These are phyloP conservation scores for Bibio marci DNA, from an alignment of 2,888 invertebrate species.

Conservation along the genomic window DNA sequence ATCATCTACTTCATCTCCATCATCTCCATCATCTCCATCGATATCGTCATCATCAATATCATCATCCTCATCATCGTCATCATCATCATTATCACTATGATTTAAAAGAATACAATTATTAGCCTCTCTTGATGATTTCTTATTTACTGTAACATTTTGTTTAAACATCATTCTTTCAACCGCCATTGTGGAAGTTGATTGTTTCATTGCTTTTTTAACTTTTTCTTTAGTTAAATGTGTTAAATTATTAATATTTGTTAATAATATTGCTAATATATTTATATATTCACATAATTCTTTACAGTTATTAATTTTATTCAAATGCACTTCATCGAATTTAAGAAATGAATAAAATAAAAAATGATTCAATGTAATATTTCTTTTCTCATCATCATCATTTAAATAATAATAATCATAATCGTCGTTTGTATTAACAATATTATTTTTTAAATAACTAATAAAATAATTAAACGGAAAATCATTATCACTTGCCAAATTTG, in stretches of 20 bases:
- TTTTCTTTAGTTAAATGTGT: too few species aligned
- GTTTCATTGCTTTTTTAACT: too few species aligned
- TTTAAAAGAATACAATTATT: too few species aligned
- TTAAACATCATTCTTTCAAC: too few species aligned
- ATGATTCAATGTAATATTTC: constrained; percentile 10
- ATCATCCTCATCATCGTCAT: constrained; percentile 10
- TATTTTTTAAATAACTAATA: constrained; percentile 25
- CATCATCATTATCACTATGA: too few species aligned
- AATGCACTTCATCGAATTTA: constrained; percentile 22
- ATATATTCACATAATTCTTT: background rate
- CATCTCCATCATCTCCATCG: constrained; percentile 4
- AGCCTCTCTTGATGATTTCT: too few species aligned
- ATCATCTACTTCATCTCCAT: constrained; percentile 16
- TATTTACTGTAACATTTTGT: too few species aligned
- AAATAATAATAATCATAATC: constrained; percentile 1
- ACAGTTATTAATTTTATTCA: constrained; percentile 14
- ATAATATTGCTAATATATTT: background rate
- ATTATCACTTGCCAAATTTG: constrained; percentile 37
- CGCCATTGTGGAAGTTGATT: too few species aligned
- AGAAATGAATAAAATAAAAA: constrained; percentile 24
- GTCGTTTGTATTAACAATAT: background rate
- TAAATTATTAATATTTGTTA: too few species aligned
- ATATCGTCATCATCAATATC: constrained; percentile 11
- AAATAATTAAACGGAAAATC: constrained; percentile 37
- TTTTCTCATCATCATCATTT: constrained; percentile 6